Evolutionary conservation across 2,888 invertebrate species (phyloP).

Genomic region (Lepas anatifera): DNA sequence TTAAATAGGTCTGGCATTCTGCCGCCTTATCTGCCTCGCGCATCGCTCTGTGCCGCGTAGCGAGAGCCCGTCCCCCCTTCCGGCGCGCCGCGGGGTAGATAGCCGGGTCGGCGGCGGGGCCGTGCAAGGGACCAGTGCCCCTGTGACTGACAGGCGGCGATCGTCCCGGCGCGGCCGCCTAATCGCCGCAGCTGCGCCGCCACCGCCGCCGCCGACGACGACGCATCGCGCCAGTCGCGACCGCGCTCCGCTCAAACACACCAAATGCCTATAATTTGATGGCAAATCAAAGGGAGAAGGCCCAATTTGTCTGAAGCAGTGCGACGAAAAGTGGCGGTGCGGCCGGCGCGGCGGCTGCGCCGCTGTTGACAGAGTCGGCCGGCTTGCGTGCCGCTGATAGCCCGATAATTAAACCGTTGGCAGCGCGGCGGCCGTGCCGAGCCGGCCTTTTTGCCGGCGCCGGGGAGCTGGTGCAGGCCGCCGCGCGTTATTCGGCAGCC

Average conservation of each 20-base stretch:
- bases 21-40: too few relatives aligned
- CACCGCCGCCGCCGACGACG: not conserved
- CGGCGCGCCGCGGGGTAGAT: too few relatives aligned
- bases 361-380: not conserved
- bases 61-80: not conserved
- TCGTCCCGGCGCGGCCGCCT: not conserved
- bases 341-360: not conserved
- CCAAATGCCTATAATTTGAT: constrained; percentile 12
- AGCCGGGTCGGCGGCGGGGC: too few relatives aligned
- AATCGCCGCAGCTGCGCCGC: not conserved
- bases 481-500: not conserved
- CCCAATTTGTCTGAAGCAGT: constrained; percentile 9
- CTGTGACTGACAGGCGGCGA: too few relatives aligned
- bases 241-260: not conserved
- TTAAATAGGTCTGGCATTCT: too few relatives aligned
- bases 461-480: not conserved
- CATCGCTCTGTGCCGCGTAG: not conserved
- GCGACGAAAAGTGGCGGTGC: constrained; percentile 5
- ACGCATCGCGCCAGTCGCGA: not conserved
- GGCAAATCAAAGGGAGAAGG: constrained; percentile 11
- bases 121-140: too few relatives aligned
- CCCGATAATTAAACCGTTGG: constrained; percentile 10
- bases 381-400: constrained; percentile 1
- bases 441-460: not conserved
- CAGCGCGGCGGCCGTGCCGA: constrained; percentile 1